Base-by-base conservation (phyloP, 2,113 vertebrate genomes). In the Lagopus leucura region DNA sequence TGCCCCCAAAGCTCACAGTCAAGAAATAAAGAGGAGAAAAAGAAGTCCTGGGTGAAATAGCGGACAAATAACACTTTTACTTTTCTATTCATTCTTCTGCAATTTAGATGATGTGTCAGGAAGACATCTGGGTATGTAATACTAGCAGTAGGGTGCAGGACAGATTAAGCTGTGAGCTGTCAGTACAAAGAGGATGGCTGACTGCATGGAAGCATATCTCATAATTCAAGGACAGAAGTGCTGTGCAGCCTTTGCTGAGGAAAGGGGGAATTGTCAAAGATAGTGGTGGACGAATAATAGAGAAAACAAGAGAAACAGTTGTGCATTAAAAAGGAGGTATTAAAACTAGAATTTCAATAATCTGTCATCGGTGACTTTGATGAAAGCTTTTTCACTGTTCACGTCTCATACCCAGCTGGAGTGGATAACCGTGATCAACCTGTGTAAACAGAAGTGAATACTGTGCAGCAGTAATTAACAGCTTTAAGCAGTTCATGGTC, bases 161-260 rank as follows among this genome's bases (percentile, higher is more conserved):
- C 89, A 92, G 43, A 50, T 85, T 94, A 93, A 92, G 89, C 92
- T 94, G 94, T 85, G 94, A 92, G 40, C 73, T 85, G 84, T 89
- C 91, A 91, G 78, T 87, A 47, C 47, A 60, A 67, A 91, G 77
- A 87, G 67, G 32, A 85, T 77, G 89, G 64, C 32, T 96, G 91
- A 77, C 60, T 94, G 84, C 72, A 79, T 82, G 65, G 64, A 80
- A 91, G 50, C 54, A 10, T 38, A 47, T 87, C 70, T 50, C 32
- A 36, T 91, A 82, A 73, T 87, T 95, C 93, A 95, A 91, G 91
- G 92, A 83, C 86, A 92, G 86, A 83, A 57, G 32, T 90, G 86
- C 79, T 89, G 20, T 58, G 84, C 45, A 73, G 17, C 6, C 67
- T 70, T 85, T 84, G 34, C 60, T 60, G 75, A 89, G 38, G 21